Conservation (phyloP, 2,113 vertebrate genomes). For the Amphiprion percula region DNA sequence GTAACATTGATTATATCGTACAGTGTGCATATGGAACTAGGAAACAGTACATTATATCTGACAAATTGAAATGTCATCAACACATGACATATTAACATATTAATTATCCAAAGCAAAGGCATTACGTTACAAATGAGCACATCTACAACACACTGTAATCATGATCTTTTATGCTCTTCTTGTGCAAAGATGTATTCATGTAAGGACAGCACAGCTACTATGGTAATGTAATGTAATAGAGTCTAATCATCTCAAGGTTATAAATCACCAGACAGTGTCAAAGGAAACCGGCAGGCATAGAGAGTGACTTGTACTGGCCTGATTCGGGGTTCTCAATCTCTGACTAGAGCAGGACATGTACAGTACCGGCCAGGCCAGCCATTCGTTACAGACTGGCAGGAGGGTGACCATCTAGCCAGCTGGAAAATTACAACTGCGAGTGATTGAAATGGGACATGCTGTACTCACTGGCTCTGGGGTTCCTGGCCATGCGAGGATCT, state of each 20-base stretch:
- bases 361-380: slow-evolving; percentile 47
- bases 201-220: background rate
- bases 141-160: background rate
- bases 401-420: slow-evolving; percentile 73
- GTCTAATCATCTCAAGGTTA: slow-evolving; percentile 19
- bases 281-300: slow-evolving; percentile 28
- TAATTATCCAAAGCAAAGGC: background rate
- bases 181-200: slow-evolving; percentile 20
- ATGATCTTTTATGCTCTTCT: background rate
- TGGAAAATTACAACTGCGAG: slow-evolving; percentile 79
- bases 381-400: slow-evolving; percentile 71
- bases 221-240: slow-evolving; percentile 24
- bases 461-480: slow-evolving; percentile 82
- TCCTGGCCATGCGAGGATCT: slow-evolving; percentile 82
- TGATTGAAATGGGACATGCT: slow-evolving; percentile 76
- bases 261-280: slow-evolving; percentile 47
- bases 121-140: background rate
- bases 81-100: background rate
- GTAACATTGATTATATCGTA: slow-evolving; percentile 21
- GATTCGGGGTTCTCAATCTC: slow-evolving; percentile 54
- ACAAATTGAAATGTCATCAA: background rate
- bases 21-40: background rate
- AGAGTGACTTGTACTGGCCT: slow-evolving; percentile 16
- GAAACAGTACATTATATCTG: background rate
- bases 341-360: slow-evolving; percentile 53